Evolutionary conservation across 2,888 invertebrate genomes (phyloP).

Genomic region (Crocallis elinguaria): DNA sequence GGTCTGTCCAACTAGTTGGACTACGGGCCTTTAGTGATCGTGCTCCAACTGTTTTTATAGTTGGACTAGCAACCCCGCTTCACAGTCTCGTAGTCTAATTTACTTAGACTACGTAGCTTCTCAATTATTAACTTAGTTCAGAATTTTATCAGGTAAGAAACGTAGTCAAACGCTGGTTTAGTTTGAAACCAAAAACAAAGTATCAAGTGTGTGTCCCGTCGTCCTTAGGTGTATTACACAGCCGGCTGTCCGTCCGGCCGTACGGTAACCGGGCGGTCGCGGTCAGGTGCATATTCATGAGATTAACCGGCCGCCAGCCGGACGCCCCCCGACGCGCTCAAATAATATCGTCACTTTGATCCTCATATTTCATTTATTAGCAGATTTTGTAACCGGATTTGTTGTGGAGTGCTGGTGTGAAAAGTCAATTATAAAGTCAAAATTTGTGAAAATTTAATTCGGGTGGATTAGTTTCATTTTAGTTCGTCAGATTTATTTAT

Average conservation of each 20-base stretch:
- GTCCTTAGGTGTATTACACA: constrained; percentile 40
- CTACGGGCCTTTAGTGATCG: too few species aligned
- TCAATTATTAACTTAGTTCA: too few species aligned
- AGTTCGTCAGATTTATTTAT: too few species aligned
- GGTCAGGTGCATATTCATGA: constrained; percentile 70
- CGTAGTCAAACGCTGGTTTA: too few species aligned
- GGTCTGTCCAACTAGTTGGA: too few species aligned
- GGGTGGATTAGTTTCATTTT: background rate
- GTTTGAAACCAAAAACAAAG: constrained; percentile 18
- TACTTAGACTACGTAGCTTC: too few species aligned
- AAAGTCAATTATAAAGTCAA: constrained; percentile 11
- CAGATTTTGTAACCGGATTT: constrained; percentile 28
- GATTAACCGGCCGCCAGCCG: constrained; percentile 50
- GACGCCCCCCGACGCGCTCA: constrained; percentile 37
- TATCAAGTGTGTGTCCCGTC: constrained; percentile 27
- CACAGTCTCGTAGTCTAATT: too few species aligned
- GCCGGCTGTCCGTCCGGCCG: constrained; percentile 26
- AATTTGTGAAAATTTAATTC: constrained; percentile 3
- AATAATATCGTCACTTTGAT: constrained; percentile 53
- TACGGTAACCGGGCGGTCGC: constrained; percentile 43
- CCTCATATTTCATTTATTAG: constrained; percentile 37
- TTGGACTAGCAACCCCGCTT: too few species aligned
- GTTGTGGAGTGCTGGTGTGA: constrained; percentile 4
- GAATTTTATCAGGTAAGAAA: too few species aligned
- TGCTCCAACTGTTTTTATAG: too few species aligned